Conservation (phyloP, 2,797 vertebrate species). For the Chlorospingus flavigularis region DNA sequence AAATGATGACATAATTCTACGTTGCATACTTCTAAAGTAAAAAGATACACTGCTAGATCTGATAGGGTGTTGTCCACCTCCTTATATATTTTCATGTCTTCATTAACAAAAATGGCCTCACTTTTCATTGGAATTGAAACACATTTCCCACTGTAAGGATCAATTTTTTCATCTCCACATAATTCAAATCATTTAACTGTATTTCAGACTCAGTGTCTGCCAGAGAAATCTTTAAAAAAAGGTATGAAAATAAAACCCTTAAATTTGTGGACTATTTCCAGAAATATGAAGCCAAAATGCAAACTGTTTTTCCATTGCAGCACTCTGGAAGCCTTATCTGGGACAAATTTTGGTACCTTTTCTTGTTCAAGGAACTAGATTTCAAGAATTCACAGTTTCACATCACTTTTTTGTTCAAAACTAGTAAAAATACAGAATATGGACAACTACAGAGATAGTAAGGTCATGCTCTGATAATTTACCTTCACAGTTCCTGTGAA, state of each 20-base stretch:
- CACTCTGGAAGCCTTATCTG: not conserved
- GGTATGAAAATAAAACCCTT: not conserved
- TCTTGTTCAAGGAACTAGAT: not conserved
- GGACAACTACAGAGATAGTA: not conserved
- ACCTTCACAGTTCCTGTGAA: not conserved
- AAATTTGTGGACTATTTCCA: not conserved
- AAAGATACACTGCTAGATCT: not conserved
- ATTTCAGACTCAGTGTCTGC: not conserved
- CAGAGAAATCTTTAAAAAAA: not conserved
- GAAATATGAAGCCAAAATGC: not conserved
- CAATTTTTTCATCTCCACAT: not conserved
- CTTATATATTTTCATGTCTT: not conserved
- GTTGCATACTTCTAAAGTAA: not conserved
- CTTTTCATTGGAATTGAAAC: not conserved
- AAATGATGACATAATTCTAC: not conserved
- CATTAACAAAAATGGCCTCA: not conserved
- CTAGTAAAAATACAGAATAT: not conserved
- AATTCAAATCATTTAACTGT: not conserved
- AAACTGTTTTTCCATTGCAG: not conserved
- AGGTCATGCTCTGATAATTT: not conserved
- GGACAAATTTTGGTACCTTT: not conserved
- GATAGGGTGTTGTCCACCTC: fast-evolving
- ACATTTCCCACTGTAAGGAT: not conserved
- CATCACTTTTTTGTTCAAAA: not conserved
- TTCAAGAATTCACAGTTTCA: not conserved